Percentiles rank a stretch among this genome's conserved stretches.
phyloP scores from a whole-genome alignment of 2,888 invertebrate genomes.

The Nudaria mundana region DNA sequence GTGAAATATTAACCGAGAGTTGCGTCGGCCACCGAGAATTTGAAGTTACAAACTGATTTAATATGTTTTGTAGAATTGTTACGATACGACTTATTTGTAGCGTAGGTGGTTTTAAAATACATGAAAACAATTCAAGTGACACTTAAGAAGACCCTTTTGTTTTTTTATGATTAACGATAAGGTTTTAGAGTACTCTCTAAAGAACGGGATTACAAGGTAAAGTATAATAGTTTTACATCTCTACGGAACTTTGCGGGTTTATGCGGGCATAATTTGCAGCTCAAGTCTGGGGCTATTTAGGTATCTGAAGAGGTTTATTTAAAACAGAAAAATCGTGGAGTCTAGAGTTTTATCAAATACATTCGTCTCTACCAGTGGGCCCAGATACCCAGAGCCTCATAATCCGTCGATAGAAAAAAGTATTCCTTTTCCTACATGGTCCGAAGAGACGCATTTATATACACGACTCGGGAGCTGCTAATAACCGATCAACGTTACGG shows the following conservation, averaged over 20 bases:
- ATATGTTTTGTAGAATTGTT: constrained; percentile 38
- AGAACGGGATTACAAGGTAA: too few relatives aligned
- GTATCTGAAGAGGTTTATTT: too few relatives aligned
- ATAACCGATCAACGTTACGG: constrained; percentile 7
- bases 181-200: too few relatives aligned
- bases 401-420: too few relatives aligned
- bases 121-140: constrained; percentile 18
- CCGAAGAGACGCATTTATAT: too few relatives aligned
- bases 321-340: too few relatives aligned
- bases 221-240: constrained; percentile 44
- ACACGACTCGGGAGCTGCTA: too few relatives aligned
- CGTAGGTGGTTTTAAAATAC: constrained; percentile 14
- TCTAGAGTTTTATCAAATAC: too few relatives aligned
- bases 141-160: constrained; percentile 5
- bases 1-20: constrained; percentile 67
- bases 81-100: constrained; percentile 14
- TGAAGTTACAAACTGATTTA: constrained; percentile 58
- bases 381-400: too few relatives aligned
- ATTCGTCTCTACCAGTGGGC: too few relatives aligned
- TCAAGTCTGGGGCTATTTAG: constrained; percentile 45
- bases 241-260: constrained; percentile 42
- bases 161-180: constrained; percentile 40
- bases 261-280: constrained; percentile 62
- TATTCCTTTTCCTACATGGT: too few relatives aligned
- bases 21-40: constrained; percentile 54